phyloP scores from a whole-genome alignment of 1,140 invertebrate species.

The Lepidurus apus region DNA sequence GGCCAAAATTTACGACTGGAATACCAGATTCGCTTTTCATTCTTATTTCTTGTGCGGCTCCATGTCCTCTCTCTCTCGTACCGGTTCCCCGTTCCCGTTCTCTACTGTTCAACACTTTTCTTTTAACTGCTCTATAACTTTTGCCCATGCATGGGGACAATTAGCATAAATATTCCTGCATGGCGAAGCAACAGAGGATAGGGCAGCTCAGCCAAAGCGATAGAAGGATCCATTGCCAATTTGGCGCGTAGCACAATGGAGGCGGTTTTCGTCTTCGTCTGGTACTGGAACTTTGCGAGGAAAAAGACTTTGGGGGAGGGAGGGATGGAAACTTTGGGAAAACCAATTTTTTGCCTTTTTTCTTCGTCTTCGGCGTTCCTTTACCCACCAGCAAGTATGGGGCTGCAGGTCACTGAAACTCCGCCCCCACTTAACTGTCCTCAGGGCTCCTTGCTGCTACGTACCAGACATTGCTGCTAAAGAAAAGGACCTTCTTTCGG shows the following conservation, averaged over 20 bases:
- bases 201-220: background rate
- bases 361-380: too few relatives aligned
- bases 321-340: background rate
- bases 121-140: constrained; percentile 20
- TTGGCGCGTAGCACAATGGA: background rate
- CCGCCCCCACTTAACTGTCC: background rate
- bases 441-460: too few relatives aligned
- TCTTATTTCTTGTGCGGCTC: background rate
- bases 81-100: background rate
- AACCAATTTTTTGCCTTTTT: too few relatives aligned
- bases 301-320: background rate
- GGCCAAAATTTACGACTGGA: constrained; percentile 18
- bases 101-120: constrained; percentile 16
- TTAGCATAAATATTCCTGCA: constrained; percentile 16
- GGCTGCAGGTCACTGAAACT: background rate
- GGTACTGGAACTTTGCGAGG: background rate
- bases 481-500: background rate
- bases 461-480: background rate
- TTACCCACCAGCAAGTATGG: too few relatives aligned
- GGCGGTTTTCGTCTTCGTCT: background rate
- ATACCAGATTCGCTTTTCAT: constrained; percentile 18
- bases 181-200: background rate
- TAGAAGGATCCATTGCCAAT: background rate
- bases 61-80: background rate
- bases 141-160: constrained; percentile 4